phyloP scores from a whole-genome alignment of 2,113 vertebrate genomes.

The Guaruba guarouba region DNA sequence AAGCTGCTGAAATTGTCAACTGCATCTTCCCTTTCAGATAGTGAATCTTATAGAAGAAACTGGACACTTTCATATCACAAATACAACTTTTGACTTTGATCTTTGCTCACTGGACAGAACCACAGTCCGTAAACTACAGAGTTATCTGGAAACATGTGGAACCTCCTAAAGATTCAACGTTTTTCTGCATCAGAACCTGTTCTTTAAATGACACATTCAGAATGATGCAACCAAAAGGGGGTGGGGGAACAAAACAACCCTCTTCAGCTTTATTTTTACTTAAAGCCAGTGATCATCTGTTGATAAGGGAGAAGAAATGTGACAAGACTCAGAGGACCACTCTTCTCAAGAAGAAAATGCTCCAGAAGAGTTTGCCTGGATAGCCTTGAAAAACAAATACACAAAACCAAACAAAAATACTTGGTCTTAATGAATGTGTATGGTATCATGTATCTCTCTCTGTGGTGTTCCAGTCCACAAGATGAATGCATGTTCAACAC shows the following conservation, averaged over 20 bases:
- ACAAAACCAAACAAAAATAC: constrained; percentile 59
- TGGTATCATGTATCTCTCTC: constrained; percentile 79
- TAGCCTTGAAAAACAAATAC: constrained; percentile 86
- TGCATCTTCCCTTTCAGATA: constrained; percentile 78
- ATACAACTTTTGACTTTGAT: constrained; percentile 99
- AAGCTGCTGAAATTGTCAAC: background rate
- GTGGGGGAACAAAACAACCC: constrained; percentile 49
- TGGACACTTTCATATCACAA: constrained; percentile 98
- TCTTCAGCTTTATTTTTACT: constrained; percentile 77
- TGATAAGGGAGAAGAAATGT: constrained; percentile 71
- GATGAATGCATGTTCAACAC: constrained; percentile 87
- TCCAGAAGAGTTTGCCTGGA: constrained; percentile 83
- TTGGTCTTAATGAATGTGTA: constrained; percentile 88
- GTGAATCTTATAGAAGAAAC: constrained; percentile 99
- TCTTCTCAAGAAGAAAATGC: constrained; percentile 80
- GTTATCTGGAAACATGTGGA: constrained; percentile 92
- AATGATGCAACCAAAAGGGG: constrained; percentile 73
- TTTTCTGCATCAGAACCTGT: constrained; percentile 74
- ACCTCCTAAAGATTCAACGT: constrained; percentile 83
- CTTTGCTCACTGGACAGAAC: constrained; percentile 97
- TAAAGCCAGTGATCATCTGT: constrained; percentile 78
- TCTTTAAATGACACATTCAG: constrained; percentile 72
- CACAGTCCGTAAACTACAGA: constrained; percentile 96
- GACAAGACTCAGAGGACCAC: constrained; percentile 72
- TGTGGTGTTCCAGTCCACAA: constrained; percentile 81